Evolutionary conservation across 2,797 vertebrate species (phyloP).

Genomic region (Zalophus californianus): DNA sequence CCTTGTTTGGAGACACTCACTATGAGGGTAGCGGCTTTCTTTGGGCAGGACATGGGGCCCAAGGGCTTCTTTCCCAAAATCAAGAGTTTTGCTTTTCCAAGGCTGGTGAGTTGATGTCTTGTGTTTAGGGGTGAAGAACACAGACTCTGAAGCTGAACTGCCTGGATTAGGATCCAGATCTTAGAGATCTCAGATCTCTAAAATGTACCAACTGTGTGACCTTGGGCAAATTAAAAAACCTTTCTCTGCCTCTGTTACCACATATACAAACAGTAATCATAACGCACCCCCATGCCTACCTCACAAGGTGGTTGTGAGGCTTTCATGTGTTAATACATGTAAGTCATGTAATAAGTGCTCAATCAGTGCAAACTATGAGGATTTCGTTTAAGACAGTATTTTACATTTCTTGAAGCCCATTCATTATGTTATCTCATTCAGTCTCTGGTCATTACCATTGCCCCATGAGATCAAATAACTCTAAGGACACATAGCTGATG

Average conservation of each 20-base stretch:
- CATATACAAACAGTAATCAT: neutral
- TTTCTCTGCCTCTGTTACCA: neutral
- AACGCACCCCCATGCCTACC: fast-evolving
- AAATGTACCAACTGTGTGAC: neutral
- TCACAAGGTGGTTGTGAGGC: neutral
- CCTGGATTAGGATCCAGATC: too few relatives aligned
- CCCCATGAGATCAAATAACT: neutral
- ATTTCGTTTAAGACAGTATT: neutral
- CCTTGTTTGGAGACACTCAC: neutral
- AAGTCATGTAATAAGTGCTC: neutral
- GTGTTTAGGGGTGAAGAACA: neutral
- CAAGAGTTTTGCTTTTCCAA: neutral
- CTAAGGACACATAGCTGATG: neutral
- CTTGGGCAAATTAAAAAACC: neutral
- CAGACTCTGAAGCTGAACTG: neutral
- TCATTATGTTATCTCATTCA: neutral
- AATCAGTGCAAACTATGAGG: neutral
- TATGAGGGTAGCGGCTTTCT: neutral
- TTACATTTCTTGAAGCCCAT: neutral
- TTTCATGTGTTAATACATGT: neutral
- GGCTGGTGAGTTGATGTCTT: neutral
- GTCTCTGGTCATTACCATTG: neutral
- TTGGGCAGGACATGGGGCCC: neutral
- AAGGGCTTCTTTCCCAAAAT: neutral
- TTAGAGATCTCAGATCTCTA: neutral